Conservation (phyloP, 2,888 invertebrate genomes). For the Cryptocheilus praepositus region DNA sequence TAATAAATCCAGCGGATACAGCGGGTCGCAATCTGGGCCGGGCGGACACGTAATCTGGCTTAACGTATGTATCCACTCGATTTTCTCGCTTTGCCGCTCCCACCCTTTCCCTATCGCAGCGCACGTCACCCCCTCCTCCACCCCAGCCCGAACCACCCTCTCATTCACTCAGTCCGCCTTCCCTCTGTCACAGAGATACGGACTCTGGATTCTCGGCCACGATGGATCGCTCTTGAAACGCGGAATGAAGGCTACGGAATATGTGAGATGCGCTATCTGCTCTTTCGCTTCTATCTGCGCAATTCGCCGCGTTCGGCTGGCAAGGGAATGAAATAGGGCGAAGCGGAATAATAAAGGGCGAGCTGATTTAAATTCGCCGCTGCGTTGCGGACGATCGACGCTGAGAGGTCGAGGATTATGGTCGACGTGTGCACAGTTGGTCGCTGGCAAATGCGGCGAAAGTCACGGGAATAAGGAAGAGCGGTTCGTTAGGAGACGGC, state of each 20-base stretch:
- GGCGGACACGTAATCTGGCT: constrained; percentile 56
- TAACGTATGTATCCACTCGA: constrained; percentile 54
- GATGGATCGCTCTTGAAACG: constrained; percentile 17
- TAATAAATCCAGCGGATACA: constrained; percentile 56
- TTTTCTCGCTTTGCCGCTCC: constrained; percentile 43
- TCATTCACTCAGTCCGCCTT: neutral
- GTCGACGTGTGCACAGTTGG: too few relatives aligned
- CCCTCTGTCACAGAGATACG: too few relatives aligned
- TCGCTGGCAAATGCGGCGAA: too few relatives aligned
- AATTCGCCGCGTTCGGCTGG: too few relatives aligned
- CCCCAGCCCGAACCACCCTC: neutral
- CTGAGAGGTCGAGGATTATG: too few relatives aligned
- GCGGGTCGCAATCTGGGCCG: constrained; percentile 47
- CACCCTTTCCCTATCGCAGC: neutral
- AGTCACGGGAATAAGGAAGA: too few relatives aligned
- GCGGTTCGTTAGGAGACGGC: too few relatives aligned
- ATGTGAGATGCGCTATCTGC: neutral
- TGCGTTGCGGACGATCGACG: too few relatives aligned
- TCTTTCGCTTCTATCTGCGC: too few relatives aligned
- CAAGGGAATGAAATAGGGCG: too few relatives aligned
- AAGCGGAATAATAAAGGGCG: too few relatives aligned
- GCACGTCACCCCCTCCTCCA: neutral
- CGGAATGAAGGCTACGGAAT: constrained; percentile 13
- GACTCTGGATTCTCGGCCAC: constrained; percentile 6
- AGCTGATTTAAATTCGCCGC: too few relatives aligned